Percentiles rank a stretch among this genome's conserved stretches.
These are phyloP conservation scores for Papilio protenor DNA, from an alignment of 2,888 invertebrate genomes.

Conservation along the genomic window DNA sequence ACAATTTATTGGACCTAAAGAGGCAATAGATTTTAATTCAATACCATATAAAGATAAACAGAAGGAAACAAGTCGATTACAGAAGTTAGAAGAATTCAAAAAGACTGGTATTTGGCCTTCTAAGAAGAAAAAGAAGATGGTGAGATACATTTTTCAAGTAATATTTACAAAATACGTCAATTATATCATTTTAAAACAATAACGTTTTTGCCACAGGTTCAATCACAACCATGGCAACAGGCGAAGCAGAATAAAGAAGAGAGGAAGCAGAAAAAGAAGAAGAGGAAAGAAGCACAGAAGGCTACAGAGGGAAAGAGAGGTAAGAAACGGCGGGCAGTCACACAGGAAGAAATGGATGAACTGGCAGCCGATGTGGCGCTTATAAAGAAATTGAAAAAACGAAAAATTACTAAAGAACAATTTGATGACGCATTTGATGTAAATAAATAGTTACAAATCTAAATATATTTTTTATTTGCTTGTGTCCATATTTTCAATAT, in stretches of 20 bases:
- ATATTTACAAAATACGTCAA: not conserved
- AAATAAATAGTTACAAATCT: slow-evolving; percentile 55
- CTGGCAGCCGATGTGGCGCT: slow-evolving; percentile 91
- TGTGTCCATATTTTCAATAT: not conserved
- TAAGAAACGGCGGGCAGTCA: slow-evolving; percentile 76
- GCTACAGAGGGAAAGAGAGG: slow-evolving; percentile 78
- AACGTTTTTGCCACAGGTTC: slow-evolving; percentile 59
- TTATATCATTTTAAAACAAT: slow-evolving; percentile 39
- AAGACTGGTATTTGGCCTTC: slow-evolving; percentile 91
- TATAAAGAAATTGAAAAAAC: slow-evolving; percentile 93
- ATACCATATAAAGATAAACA: slow-evolving; percentile 92
- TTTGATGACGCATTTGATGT: slow-evolving; percentile 86
- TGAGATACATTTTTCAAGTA: slow-evolving; percentile 47
- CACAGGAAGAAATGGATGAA: slow-evolving; percentile 90
- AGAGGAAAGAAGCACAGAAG: slow-evolving; percentile 84
- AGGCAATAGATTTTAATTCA: slow-evolving; percentile 88
- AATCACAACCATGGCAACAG: slow-evolving; percentile 91
- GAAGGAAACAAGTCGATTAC: slow-evolving; percentile 88
- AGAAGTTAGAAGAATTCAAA: slow-evolving; percentile 88
- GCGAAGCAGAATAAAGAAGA: slow-evolving; percentile 89
- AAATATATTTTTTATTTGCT: not conserved
- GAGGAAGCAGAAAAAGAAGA: slow-evolving; percentile 85
- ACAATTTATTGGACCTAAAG: slow-evolving; percentile 78
- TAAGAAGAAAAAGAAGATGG: slow-evolving; percentile 84
- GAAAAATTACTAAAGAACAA: slow-evolving; percentile 89